phyloP scores from a whole-genome alignment of 2,113 vertebrate species.

The Zosterops pallidus region DNA sequence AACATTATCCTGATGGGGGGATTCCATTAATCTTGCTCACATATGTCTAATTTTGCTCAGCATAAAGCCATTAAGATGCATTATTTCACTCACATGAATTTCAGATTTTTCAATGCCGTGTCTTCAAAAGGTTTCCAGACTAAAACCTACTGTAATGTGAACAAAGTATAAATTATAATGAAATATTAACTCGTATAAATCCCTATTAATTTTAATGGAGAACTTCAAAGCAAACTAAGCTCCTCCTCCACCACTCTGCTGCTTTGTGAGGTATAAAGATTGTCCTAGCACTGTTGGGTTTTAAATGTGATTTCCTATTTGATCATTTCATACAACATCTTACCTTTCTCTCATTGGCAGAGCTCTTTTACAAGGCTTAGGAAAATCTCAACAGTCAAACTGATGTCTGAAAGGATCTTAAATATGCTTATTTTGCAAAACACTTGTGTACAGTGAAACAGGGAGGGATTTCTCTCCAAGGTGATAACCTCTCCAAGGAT shows the following conservation, averaged over 20 bases:
- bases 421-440: constrained; percentile 3
- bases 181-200: constrained; percentile 44
- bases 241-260: background rate
- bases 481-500: background rate
- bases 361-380: background rate
- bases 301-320: constrained; percentile 21
- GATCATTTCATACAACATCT: background rate
- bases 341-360: background rate
- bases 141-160: constrained; percentile 31
- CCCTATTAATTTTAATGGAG: constrained; percentile 31
- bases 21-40: constrained; percentile 56
- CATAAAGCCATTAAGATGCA: constrained; percentile 35
- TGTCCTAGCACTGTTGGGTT: background rate
- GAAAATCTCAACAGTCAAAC: background rate
- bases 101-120: constrained; percentile 23
- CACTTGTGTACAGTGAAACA: background rate
- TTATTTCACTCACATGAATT: constrained; percentile 51
- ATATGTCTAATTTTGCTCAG: constrained; percentile 41
- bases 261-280: constrained; percentile 18
- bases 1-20: constrained; percentile 24
- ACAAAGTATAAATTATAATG: constrained; percentile 43
- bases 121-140: constrained; percentile 50
- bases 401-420: background rate
- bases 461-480: background rate
- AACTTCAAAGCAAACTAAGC: constrained; percentile 39